These are phyloP conservation scores for Meganola albula DNA, from an alignment of 2,888 invertebrate genomes.

Conservation along the genomic window DNA sequence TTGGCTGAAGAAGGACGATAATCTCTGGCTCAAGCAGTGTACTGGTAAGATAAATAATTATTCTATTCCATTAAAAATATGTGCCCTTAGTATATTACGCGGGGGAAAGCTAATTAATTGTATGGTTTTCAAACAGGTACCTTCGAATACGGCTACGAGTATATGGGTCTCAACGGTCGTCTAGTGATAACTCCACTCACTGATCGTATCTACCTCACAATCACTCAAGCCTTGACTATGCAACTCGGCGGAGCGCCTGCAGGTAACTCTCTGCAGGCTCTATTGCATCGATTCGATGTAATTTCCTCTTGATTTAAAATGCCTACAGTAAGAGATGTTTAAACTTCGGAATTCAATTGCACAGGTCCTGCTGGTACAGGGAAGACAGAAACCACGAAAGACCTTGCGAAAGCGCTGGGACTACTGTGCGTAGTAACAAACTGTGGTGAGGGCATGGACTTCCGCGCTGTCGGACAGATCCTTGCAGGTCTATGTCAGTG, in stretches of 20 bases:
- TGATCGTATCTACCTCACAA: slow-evolving; percentile 93
- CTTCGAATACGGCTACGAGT: slow-evolving; percentile 96
- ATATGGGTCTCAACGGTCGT: slow-evolving; percentile 95
- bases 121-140: slow-evolving; percentile 74
- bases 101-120: no score
- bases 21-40: slow-evolving; percentile 89
- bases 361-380: slow-evolving; percentile 88
- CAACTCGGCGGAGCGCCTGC: slow-evolving; percentile 94
- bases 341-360: no score
- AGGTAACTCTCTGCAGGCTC: no score
- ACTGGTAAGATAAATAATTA: slow-evolving; percentile 65
- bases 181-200: slow-evolving; percentile 95
- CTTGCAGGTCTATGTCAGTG: slow-evolving; percentile 88
- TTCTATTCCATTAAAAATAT: neutral
- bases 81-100: neutral
- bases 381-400: slow-evolving; percentile 95
- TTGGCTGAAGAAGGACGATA: slow-evolving; percentile 89
- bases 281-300: no score
- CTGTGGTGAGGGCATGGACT: slow-evolving; percentile 96
- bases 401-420: slow-evolving; percentile 93
- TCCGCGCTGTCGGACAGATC: slow-evolving; percentile 82
- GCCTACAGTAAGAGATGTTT: no score
- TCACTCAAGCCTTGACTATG: slow-evolving; percentile 95
- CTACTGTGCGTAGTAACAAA: slow-evolving; percentile 91
- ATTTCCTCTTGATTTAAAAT: no score